These are phyloP conservation scores for Prunella strophiata DNA, from an alignment of 2,797 vertebrate genomes.

Conservation along the genomic window DNA sequence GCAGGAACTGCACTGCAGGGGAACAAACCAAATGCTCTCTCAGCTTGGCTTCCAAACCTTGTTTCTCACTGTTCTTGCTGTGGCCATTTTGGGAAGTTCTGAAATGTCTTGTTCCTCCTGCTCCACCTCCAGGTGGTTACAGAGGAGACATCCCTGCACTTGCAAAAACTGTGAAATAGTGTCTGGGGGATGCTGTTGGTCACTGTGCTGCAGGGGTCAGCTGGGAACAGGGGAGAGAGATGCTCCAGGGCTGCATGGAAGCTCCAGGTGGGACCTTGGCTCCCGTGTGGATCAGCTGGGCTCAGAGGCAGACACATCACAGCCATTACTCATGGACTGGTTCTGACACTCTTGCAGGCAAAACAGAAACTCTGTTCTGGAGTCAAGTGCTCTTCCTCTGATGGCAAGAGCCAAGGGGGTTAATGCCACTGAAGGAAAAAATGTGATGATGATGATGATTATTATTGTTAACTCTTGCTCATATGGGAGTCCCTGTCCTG, in stretches of 20 bases:
- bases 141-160: accelerated
- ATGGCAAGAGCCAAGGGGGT: background rate
- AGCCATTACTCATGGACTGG: accelerated
- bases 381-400: background rate
- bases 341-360: background rate
- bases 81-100: background rate
- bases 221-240: background rate
- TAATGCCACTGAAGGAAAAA: background rate
- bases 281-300: background rate
- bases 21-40: background rate
- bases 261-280: background rate
- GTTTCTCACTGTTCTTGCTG: background rate
- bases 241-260: background rate
- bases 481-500: background rate
- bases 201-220: accelerated
- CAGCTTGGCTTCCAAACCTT: background rate
- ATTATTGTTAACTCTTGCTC: background rate
- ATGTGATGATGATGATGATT: background rate
- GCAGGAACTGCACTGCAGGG: background rate
- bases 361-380: background rate
- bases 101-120: background rate
- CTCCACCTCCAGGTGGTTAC: background rate
- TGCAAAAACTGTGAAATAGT: background rate
- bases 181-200: background rate
- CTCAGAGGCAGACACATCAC: background rate